Evolutionary conservation across 2,888 invertebrate species (phyloP).

Genomic region (Gibbula magus): DNA sequence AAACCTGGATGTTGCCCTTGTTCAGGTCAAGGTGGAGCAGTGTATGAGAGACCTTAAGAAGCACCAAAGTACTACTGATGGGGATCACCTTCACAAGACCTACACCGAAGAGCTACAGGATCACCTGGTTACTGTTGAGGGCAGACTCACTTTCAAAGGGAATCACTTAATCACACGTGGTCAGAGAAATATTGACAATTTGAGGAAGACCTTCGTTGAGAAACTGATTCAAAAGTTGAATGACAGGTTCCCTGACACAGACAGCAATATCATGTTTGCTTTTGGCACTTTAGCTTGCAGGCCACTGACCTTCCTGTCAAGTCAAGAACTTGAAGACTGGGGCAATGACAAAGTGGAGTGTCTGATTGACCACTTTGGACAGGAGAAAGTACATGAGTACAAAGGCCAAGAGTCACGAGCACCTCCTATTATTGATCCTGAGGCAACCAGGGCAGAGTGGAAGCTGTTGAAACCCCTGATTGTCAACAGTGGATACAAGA

Average conservation of each 20-base stretch:
- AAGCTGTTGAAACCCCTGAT: not conserved
- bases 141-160: no score
- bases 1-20: no score
- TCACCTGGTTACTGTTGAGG: no score
- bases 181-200: not conserved
- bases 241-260: not conserved
- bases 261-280: not conserved
- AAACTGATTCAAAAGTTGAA: not conserved
- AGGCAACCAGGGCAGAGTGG: not conserved
- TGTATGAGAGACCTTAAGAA: no score
- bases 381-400: not conserved
- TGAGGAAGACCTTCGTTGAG: not conserved
- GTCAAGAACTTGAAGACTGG: conserved; percentile 1
- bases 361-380: not conserved
- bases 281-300: not conserved
- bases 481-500: not conserved
- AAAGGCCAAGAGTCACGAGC: not conserved
- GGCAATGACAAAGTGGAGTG: not conserved
- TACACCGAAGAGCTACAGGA: no score
- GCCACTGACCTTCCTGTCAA: not conserved
- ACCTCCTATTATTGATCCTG: conserved; percentile 1
- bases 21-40: no score
- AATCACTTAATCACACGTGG: not conserved
- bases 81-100: no score
- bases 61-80: no score